phyloP scores from a whole-genome alignment of 2,797 vertebrate genomes.

The Nasua narica region DNA sequence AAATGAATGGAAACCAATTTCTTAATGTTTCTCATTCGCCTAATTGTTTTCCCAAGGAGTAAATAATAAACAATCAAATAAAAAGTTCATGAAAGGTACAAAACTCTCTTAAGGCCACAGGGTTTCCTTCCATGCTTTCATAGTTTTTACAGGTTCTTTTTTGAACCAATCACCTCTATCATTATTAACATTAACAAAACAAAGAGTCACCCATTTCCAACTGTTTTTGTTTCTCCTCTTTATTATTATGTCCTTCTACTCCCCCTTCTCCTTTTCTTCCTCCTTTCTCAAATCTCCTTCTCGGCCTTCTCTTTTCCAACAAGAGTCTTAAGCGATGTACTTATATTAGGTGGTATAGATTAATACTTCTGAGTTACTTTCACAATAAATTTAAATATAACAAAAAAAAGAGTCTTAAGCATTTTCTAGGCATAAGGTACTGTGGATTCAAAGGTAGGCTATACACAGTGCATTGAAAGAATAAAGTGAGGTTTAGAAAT shows the following conservation, averaged over 20 bases:
- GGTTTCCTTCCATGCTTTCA: background rate
- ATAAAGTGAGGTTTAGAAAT: slow-evolving; percentile 14
- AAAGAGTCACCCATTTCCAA: background rate
- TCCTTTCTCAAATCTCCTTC: background rate
- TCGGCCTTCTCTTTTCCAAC: slow-evolving; percentile 11
- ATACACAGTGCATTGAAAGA: background rate
- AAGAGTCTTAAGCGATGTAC: background rate
- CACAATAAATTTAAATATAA: background rate
- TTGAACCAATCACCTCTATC: background rate
- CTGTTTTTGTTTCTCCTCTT: background rate
- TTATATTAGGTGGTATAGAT: background rate
- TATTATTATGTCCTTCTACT: background rate
- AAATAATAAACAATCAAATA: slow-evolving; percentile 56
- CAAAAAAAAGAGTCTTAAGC: background rate
- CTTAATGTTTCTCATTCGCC: slow-evolving; percentile 63
- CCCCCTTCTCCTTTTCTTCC: background rate
- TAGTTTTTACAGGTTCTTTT: background rate
- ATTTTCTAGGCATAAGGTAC: background rate
- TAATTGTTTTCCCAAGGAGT: slow-evolving; percentile 64
- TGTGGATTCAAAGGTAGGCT: background rate
- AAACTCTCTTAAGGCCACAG: background rate
- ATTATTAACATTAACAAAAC: background rate
- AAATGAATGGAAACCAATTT: slow-evolving; percentile 59
- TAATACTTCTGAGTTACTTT: background rate
- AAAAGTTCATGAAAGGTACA: slow-evolving; percentile 53